phyloP scores from a whole-genome alignment of 2,113 vertebrate genomes.

The Callithrix jacchus region DNA sequence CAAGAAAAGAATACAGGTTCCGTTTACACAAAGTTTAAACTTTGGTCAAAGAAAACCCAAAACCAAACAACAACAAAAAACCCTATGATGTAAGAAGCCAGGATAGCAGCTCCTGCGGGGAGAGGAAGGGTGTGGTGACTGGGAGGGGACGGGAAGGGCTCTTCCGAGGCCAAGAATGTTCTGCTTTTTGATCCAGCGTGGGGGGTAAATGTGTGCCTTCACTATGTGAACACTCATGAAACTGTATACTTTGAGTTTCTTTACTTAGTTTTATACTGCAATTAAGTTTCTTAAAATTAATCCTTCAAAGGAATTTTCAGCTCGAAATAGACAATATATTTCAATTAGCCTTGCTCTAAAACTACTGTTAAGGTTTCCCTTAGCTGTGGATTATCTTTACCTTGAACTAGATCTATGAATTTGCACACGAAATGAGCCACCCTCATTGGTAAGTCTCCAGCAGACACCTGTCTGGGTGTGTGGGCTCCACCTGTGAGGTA shows the following conservation, averaged over 20 bases:
- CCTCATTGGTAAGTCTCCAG: not conserved
- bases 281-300: not conserved
- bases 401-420: not conserved
- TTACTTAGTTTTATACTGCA: not conserved
- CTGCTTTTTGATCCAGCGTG: accelerated
- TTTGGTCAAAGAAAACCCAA: not conserved
- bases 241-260: not conserved
- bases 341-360: not conserved
- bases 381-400: not conserved
- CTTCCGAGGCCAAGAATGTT: not conserved
- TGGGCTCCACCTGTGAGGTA: not conserved
- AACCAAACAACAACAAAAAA: not conserved
- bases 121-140: too few species aligned
- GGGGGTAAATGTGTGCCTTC: too few species aligned
- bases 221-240: not conserved
- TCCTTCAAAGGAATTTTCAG: not conserved
- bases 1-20: not conserved
- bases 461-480: accelerated
- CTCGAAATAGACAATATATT: not conserved
- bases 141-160: too few species aligned
- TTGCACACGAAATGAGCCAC: accelerated
- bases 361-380: not conserved
- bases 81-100: not conserved
- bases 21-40: not conserved
- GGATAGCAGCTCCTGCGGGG: not conserved